phyloP scores from a whole-genome alignment of 2,888 invertebrate genomes.

The Orthosia gothica region DNA sequence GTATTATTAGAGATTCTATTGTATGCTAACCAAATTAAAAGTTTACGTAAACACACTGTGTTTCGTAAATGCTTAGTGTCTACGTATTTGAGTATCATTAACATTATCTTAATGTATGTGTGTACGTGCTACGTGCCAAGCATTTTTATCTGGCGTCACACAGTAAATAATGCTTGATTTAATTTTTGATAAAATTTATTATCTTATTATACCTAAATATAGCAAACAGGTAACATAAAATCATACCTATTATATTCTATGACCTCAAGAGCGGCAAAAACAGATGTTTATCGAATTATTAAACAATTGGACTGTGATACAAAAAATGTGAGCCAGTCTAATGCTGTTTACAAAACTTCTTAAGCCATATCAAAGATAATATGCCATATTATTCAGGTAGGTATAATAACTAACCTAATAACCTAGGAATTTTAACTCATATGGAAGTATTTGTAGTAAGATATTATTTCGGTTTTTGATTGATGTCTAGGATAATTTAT shows the following conservation, averaged over 20 bases:
- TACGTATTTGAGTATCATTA: conserved; percentile 37
- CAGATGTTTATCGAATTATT: background rate
- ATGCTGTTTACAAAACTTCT: no score
- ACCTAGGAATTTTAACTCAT: no score
- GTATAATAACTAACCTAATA: no score
- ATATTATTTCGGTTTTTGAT: no score
- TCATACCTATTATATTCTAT: background rate
- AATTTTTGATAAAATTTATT: conserved; percentile 23
- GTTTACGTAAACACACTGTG: conserved; percentile 20
- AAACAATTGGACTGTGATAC: background rate
- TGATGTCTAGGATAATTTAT: no score
- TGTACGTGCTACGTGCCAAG: conserved; percentile 40
- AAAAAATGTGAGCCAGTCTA: background rate
- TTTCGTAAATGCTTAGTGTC: conserved; percentile 22
- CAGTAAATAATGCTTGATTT: conserved; percentile 40
- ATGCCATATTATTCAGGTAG: no score
- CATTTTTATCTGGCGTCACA: conserved; percentile 47
- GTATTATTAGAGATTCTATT: conserved; percentile 46
- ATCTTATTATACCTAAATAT: background rate
- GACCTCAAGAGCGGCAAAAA: background rate
- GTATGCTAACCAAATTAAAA: conserved; percentile 55
- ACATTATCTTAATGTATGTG: conserved; percentile 35
- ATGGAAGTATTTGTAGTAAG: no score
- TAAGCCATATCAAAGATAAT: no score
- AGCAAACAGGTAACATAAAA: background rate